These are phyloP conservation scores for Oryzias woworae DNA, from an alignment of 2,113 vertebrate genomes.

Conservation along the genomic window DNA sequence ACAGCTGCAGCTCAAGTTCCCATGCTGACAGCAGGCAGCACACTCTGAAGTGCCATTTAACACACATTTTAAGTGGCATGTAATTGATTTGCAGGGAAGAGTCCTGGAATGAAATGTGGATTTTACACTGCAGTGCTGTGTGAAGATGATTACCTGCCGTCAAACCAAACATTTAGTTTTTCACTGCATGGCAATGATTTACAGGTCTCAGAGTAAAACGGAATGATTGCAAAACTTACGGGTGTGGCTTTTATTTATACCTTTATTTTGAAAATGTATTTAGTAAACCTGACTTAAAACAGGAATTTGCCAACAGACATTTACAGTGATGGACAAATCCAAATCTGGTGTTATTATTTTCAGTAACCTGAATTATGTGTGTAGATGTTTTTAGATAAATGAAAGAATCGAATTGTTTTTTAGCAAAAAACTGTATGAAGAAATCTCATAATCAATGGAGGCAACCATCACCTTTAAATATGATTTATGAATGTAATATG, in stretches of 20 bases:
- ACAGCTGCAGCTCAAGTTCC: conserved; percentile 61
- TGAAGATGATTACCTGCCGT: conserved; percentile 33
- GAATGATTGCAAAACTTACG: background rate
- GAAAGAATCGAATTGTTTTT: too few relatives aligned
- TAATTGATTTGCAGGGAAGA: conserved; percentile 67
- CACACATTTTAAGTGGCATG: conserved; percentile 63
- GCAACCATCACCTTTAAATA: too few relatives aligned
- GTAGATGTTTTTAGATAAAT: too few relatives aligned
- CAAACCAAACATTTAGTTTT: conserved; percentile 28
- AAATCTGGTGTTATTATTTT: too few relatives aligned
- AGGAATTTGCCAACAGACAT: too few relatives aligned
- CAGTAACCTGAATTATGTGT: too few relatives aligned
- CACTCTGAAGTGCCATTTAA: conserved; percentile 54
- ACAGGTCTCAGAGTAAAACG: conserved; percentile 3
- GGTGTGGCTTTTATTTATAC: background rate
- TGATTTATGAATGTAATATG: too few relatives aligned
- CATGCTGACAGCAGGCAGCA: conserved; percentile 46
- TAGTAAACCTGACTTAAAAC: too few relatives aligned
- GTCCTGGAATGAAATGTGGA: conserved; percentile 56
- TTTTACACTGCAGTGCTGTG: conserved; percentile 16
- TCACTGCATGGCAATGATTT: background rate
- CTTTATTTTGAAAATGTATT: too few relatives aligned
- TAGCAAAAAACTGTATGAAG: too few relatives aligned
- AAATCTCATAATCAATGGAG: too few relatives aligned
- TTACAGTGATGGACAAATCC: too few relatives aligned